Evolutionary conservation across 2,888 invertebrate species (phyloP).

Genomic region (Heliconius charithonia): DNA sequence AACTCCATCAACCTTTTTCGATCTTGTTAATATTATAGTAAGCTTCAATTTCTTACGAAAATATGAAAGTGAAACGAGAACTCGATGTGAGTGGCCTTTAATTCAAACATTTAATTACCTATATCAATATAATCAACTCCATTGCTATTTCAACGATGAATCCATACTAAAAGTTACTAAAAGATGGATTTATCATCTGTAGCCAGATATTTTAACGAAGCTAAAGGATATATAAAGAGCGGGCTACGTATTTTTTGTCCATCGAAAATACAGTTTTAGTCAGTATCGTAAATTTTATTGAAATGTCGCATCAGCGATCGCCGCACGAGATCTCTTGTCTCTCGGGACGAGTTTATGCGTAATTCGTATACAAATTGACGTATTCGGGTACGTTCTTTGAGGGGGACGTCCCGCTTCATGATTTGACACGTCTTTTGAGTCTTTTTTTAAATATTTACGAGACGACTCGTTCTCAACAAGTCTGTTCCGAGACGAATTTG

Average conservation of each 20-base stretch:
- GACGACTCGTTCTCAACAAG: constrained; percentile 44
- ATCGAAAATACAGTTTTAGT: constrained; percentile 80
- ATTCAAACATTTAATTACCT: constrained; percentile 52
- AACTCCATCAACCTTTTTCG: background rate
- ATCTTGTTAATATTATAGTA: constrained; percentile 25
- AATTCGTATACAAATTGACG: constrained; percentile 84
- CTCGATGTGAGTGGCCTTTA: constrained; percentile 34
- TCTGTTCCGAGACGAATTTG: constrained; percentile 42
- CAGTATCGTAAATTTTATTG: constrained; percentile 84
- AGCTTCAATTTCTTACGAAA: constrained; percentile 10
- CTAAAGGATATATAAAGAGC: constrained; percentile 61
- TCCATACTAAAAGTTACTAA: constrained; percentile 47
- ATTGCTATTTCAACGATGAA: constrained; percentile 64
- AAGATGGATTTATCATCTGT: constrained; percentile 76
- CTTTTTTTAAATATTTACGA: constrained; percentile 53
- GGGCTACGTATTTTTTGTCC: constrained; percentile 79
- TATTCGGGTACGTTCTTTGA: constrained; percentile 73
- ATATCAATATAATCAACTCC: constrained; percentile 51
- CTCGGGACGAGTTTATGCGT: constrained; percentile 82
- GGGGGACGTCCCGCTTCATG: constrained; percentile 69
- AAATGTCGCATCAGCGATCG: constrained; percentile 82
- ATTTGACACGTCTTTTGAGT: constrained; percentile 76
- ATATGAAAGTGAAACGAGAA: background rate
- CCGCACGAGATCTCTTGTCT: constrained; percentile 81
- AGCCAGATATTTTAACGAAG: constrained; percentile 81